Conservation (phyloP, 2,113 vertebrate genomes). For the Artemisiospiza belli region DNA sequence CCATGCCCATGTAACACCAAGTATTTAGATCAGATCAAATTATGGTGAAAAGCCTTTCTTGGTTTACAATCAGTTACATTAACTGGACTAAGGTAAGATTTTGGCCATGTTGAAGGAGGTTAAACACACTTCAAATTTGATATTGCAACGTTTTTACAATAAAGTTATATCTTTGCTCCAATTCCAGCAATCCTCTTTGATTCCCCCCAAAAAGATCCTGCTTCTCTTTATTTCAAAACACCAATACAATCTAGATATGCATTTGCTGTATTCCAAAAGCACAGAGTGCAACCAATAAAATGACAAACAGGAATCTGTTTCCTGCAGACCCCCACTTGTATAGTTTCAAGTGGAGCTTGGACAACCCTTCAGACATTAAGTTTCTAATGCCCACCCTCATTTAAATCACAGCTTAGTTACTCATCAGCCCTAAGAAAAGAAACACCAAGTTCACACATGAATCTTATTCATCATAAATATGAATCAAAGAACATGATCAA, state of each 20-base stretch:
- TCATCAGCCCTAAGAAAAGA: background rate
- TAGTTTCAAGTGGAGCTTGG: background rate
- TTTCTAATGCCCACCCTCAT: background rate
- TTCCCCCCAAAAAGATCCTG: background rate
- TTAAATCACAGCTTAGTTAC: background rate
- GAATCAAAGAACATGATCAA: background rate
- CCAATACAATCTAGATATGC: background rate
- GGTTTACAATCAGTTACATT: background rate
- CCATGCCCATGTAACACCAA: background rate
- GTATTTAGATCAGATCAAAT: background rate
- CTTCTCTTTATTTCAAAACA: background rate
- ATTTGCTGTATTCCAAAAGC: background rate
- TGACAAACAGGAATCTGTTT: background rate
- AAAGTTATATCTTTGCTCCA: background rate
- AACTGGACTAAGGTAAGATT: background rate
- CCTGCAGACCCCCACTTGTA: background rate
- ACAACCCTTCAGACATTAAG: background rate
- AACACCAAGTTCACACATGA: background rate
- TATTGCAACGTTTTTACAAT: background rate
- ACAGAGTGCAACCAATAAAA: background rate
- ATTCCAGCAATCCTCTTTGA: background rate
- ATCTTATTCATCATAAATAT: background rate
- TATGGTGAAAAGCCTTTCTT: background rate
- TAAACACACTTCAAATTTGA: background rate
- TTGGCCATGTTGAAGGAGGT: background rate